Evolutionary conservation across 2,113 vertebrate species (phyloP), one percentile per base, ranked within the genome.

Genomic region (Phaethon lepturus): DNA sequence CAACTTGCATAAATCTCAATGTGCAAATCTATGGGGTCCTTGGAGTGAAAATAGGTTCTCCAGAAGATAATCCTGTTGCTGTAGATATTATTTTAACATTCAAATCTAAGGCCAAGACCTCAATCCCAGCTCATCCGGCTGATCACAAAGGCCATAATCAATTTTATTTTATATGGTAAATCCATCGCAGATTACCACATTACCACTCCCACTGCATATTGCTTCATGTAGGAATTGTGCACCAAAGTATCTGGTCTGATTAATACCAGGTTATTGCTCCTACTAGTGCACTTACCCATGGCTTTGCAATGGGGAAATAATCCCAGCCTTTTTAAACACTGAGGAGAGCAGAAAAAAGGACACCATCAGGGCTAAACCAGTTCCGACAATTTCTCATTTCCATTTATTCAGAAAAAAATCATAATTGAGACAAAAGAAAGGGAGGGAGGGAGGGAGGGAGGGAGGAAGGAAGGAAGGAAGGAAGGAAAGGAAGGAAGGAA

Each of bases 351-450:
- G 52, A 23, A 58, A 81, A 93, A 81, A 52, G 28, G 19, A 67
- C 18, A 42, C 40, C 19, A 28, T 66, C 19, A 42, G 58, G 77
- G 49, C 44, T 49, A 85, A 97, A 71, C n/a, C 47, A 56, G 73
- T 42, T n/a, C 22, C 83, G 75, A 90, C 68, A 79, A 80, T 91
- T 93, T 96, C 94, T 96, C 77, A 86, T 97, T 97, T 98, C 90
- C 95, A 97, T 97, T 90, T 87, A 91, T 96, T 91, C 63, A 77
- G 78, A 94, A 92, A 86, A 97, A 84, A 85, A 77, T 93, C 62
- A 47, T 91, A 96, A 96, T 92, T 79, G 91, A 96, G 67, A 94
- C 97, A 94, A 95, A 96, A 88, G 78, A 97, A 95, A 97, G 97
- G 38, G 38, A 38, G 38, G 38, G 8, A 38, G 38, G 38, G 38